Conservation (phyloP, 1,140 invertebrate genomes). For the Apis mellifera region DNA sequence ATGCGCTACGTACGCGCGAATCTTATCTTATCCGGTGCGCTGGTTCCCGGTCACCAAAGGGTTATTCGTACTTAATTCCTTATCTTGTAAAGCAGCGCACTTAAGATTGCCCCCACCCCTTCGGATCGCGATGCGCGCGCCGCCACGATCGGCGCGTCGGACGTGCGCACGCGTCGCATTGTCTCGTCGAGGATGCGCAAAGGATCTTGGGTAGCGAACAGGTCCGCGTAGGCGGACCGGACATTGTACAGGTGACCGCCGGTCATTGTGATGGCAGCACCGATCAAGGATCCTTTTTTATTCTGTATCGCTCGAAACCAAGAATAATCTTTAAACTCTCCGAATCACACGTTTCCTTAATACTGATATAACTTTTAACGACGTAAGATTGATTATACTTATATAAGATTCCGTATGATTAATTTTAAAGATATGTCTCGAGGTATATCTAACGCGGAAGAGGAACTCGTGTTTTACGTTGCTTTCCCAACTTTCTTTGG, state of each 20-base stretch:
- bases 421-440: no score
- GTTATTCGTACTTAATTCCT: slow-evolving; percentile 78
- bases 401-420: no score
- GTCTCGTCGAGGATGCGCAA: slow-evolving; percentile 43
- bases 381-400: no score
- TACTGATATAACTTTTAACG: no score
- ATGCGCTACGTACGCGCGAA: slow-evolving; percentile 58
- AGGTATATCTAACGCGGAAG: not conserved
- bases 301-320: not conserved
- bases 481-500: slow-evolving; percentile 19
- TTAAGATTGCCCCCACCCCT: slow-evolving; percentile 74
- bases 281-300: slow-evolving; percentile 48
- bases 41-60: slow-evolving; percentile 67
- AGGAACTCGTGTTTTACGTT: not conserved
- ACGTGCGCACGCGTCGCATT: slow-evolving; percentile 53
- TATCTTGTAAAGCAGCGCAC: slow-evolving; percentile 79
- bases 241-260: slow-evolving; percentile 66
- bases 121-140: slow-evolving; percentile 21
- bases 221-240: slow-evolving; percentile 71
- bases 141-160: not conserved
- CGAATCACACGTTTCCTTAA: no score
- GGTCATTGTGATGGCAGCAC: slow-evolving; percentile 72
- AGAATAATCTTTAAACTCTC: no score
- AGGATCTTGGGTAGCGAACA: slow-evolving; percentile 56
- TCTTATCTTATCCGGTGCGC: slow-evolving; percentile 76